Evolutionary conservation across 2,888 invertebrate genomes (phyloP).

Genomic region (Coelinius sp.): DNA sequence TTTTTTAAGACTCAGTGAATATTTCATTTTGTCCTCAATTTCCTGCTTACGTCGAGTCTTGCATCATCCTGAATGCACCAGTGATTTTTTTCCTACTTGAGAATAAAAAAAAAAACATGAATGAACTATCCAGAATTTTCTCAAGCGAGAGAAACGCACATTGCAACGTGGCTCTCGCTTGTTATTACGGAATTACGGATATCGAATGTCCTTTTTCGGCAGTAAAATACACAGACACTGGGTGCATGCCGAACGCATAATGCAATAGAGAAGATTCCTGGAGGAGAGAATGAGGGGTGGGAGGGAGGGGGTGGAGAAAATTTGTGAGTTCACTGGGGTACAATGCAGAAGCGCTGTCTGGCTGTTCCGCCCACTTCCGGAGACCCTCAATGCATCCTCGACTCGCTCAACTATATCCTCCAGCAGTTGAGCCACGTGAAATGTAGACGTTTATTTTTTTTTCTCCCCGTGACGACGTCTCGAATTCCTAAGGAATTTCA

Average conservation of each 20-base stretch:
- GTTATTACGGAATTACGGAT: constrained; percentile 69
- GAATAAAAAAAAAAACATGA: constrained; percentile 22
- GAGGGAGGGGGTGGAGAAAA: too few relatives aligned
- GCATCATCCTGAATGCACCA: constrained; percentile 52
- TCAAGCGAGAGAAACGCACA: constrained; percentile 42
- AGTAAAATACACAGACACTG: constrained; percentile 44
- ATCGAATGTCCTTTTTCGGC: constrained; percentile 69
- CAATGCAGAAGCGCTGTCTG: constrained; percentile 66
- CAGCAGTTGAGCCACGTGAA: constrained; percentile 65
- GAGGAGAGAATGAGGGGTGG: too few relatives aligned
- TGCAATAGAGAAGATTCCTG: constrained; percentile 14
- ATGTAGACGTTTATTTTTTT: constrained; percentile 62
- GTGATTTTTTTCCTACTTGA: constrained; percentile 51
- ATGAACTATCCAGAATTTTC: constrained; percentile 38
- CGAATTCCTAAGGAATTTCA: neutral
- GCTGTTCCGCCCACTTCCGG: constrained; percentile 71
- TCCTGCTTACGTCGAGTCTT: constrained; percentile 60
- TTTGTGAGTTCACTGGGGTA: constrained; percentile 56
- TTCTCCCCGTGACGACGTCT: too few relatives aligned
- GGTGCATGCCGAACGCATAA: constrained; percentile 37
- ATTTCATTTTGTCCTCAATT: constrained; percentile 44
- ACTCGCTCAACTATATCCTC: constrained; percentile 67
- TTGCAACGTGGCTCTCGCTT: constrained; percentile 46
- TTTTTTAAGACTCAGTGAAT: constrained; percentile 15
- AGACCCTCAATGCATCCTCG: constrained; percentile 66